A percentile compares a stretch with the other conserved stretches of the same genome.
Conservation (phyloP, 2,888 invertebrate species). For the Scaptomyza polygonia region DNA sequence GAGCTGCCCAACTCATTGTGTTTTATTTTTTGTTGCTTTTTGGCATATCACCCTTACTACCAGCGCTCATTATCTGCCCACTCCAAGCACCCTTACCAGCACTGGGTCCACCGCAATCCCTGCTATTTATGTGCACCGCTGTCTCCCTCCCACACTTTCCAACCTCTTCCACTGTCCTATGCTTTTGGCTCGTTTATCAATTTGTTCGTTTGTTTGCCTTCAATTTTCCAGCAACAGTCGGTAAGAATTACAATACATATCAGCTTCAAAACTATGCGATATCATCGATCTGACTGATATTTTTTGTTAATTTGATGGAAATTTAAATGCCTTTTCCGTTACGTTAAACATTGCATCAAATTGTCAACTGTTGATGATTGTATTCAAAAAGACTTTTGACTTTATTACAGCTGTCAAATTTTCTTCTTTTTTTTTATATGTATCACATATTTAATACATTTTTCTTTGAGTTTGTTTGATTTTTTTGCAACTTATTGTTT, state of each 20-base stretch:
- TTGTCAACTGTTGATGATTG: conserved; percentile 32
- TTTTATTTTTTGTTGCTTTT: conserved; percentile 12
- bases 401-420: not conserved
- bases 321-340: conserved; percentile 22
- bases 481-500: not conserved
- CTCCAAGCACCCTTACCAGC: conserved; percentile 16
- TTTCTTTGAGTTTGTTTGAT: not conserved
- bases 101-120: conserved; percentile 12
- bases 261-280: conserved; percentile 36
- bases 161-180: not conserved
- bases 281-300: conserved; percentile 35
- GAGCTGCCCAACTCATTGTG: conserved; percentile 6
- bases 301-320: conserved; percentile 28
- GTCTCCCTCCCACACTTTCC: not conserved
- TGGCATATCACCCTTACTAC: conserved; percentile 16
- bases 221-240: conserved; percentile 22
- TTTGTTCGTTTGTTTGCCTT: conserved; percentile 37
- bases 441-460: no score
- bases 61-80: conserved; percentile 47
- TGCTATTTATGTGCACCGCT: conserved; percentile 20
- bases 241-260: conserved; percentile 33
- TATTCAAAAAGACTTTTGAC: not conserved
- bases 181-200: conserved; percentile 16
- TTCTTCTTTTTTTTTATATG: no score
- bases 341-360: not conserved